Percentiles rank a stretch among this genome's conserved stretches.
Evolutionary conservation across 2,113 vertebrate genomes (phyloP).

Genomic region (Colius striatus): DNA sequence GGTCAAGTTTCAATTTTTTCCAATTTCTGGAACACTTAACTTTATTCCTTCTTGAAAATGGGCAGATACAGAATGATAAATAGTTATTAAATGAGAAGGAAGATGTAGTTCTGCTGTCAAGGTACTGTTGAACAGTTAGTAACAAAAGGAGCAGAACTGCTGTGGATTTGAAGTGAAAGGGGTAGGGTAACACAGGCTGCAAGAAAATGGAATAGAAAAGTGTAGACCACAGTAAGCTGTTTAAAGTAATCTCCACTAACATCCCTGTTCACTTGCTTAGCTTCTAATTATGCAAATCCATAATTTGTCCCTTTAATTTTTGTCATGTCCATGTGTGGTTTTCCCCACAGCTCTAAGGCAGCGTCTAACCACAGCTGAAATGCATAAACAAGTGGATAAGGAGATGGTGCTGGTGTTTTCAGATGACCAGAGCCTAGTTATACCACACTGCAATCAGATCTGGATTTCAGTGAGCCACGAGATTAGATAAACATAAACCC

Average conservation of each 20-base stretch:
- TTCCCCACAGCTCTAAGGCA: neutral
- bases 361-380: neutral
- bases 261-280: neutral
- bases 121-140: slow-evolving; percentile 42
- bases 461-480: neutral
- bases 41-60: slow-evolving; percentile 81
- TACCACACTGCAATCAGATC: neutral
- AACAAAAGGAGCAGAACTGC: slow-evolving; percentile 36
- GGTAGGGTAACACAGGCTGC: neutral
- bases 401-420: neutral
- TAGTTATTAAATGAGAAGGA: slow-evolving; percentile 78
- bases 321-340: neutral
- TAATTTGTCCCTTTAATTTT: slow-evolving; percentile 41
- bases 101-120: slow-evolving; percentile 74
- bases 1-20: slow-evolving; percentile 86
- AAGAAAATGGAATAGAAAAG: slow-evolving; percentile 32
- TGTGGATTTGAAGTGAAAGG: slow-evolving; percentile 42
- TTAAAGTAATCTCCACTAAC: neutral
- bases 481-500: neutral
- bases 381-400: neutral
- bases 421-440: neutral
- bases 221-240: neutral
- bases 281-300: neutral
- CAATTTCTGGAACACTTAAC: slow-evolving; percentile 83
- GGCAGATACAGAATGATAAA: slow-evolving; percentile 80